Evolutionary conservation across 2,113 vertebrate species (phyloP).

Genomic region (Tringa solitaria): DNA sequence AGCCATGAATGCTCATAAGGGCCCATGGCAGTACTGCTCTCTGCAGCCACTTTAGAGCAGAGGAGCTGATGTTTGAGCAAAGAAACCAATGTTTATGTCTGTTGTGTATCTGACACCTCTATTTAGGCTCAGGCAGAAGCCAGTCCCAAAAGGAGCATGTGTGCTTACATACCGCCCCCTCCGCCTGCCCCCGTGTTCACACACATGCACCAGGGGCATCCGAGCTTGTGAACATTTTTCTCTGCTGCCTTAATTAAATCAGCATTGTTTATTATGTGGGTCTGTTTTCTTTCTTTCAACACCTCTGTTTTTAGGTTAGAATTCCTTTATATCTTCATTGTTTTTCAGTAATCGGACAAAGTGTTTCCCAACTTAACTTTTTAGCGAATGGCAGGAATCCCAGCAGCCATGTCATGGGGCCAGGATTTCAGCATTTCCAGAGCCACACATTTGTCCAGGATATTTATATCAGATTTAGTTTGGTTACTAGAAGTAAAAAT

Average conservation of each 20-base stretch:
- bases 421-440: constrained; percentile 61
- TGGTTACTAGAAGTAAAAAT: constrained; percentile 46
- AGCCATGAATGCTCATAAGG: not conserved
- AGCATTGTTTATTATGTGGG: constrained; percentile 31
- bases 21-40: not conserved
- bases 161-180: not conserved
- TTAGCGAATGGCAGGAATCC: constrained; percentile 57
- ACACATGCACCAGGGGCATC: not conserved
- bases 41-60: not conserved
- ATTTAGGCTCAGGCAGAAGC: not conserved
- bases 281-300: constrained; percentile 66
- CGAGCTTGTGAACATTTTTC: not conserved
- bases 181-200: not conserved
- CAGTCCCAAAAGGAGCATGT: not conserved
- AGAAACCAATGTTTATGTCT: not conserved
- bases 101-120: not conserved
- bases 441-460: constrained; percentile 44
- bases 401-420: constrained; percentile 18
- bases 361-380: constrained; percentile 59
- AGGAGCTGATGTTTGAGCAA: not conserved
- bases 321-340: constrained; percentile 67
- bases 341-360: constrained; percentile 66
- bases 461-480: constrained; percentile 55
- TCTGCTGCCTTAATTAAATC: constrained; percentile 49
- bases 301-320: constrained; percentile 54